Evolutionary conservation across 1,140 invertebrate species (phyloP), one percentile per base, ranked within the genome.

Genomic region (Papilio aristodemus): DNA sequence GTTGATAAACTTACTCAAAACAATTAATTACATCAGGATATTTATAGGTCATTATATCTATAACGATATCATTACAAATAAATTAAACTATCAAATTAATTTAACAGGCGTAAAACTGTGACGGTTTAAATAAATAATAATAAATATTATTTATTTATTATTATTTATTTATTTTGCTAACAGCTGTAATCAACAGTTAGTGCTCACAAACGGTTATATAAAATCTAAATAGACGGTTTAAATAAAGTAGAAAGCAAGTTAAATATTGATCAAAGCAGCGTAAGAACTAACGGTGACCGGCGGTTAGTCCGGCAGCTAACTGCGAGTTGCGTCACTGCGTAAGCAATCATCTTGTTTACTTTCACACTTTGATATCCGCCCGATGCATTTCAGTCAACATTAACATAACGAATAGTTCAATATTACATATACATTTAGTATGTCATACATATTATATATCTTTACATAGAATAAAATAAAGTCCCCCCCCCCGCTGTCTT

Each of bases 301-400:
- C 41, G 17, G 41, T 22, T 11, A 22, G 43, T 2, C 17, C 19
- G n/a, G n/a, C 14, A 46, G 22, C 19, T 11, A 25, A 54, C 19
- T 50, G 43, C 17, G 19, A 54, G 19, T 25, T 32, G 38, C 62
- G 58, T 27, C 66, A 68, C 64, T 69, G 68, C 67, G 62, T 70
- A 69, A 68, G 54, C 59, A 70, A 72, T 76, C 71, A 72, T 58
- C 46, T 41, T 70, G 43, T 70, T 70, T 70, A 60, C 69, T 70
- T 70, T 70, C 69, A 70, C 62, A 70, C 69, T 54, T 22, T 54
- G 19, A 54, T 54, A 54, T 22, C 19, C 10, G 19, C 11, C 17
- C 17, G 46, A 54, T 54, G 19, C 9, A 54, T 54, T 54, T 54
- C 17, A 25, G 9, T 25, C n/a, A 8, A 54, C 11, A 54, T 11